These are phyloP conservation scores for Sarcophilus harrisii DNA, from an alignment of 2,797 vertebrate species.

Conservation along the genomic window DNA sequence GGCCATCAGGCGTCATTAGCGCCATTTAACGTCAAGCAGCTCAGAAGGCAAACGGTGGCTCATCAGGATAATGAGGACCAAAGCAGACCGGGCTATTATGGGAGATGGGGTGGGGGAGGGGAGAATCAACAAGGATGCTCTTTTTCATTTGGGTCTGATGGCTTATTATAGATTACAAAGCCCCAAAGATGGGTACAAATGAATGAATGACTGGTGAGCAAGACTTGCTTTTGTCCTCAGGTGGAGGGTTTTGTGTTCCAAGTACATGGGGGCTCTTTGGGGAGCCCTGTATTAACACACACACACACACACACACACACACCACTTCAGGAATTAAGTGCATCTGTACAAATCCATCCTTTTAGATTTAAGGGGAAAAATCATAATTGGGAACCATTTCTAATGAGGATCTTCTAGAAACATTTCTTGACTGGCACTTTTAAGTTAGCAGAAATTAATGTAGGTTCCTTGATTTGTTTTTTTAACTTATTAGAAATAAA, in stretches of 20 bases:
- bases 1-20: conserved; percentile 91
- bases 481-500: neutral
- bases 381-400: neutral
- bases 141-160: conserved; percentile 25
- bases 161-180: conserved; percentile 60
- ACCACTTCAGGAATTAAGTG: neutral
- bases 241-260: neutral
- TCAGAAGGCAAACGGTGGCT: conserved; percentile 75
- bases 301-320: too few species aligned
- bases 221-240: conserved; percentile 1
- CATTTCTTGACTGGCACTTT: neutral
- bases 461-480: neutral
- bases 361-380: neutral
- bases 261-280: neutral
- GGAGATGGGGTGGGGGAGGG: conserved; percentile 35
- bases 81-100: conserved; percentile 65
- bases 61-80: conserved; percentile 78
- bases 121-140: conserved; percentile 72
- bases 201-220: conserved; percentile 33
- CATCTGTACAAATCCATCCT: neutral
- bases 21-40: conserved; percentile 89
- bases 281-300: neutral
- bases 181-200: conserved; percentile 63
- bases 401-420: neutral
- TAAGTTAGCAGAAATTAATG: neutral